phyloP scores from a whole-genome alignment of 2,888 invertebrate genomes.

The Acanthococcus lagerstroemiae region DNA sequence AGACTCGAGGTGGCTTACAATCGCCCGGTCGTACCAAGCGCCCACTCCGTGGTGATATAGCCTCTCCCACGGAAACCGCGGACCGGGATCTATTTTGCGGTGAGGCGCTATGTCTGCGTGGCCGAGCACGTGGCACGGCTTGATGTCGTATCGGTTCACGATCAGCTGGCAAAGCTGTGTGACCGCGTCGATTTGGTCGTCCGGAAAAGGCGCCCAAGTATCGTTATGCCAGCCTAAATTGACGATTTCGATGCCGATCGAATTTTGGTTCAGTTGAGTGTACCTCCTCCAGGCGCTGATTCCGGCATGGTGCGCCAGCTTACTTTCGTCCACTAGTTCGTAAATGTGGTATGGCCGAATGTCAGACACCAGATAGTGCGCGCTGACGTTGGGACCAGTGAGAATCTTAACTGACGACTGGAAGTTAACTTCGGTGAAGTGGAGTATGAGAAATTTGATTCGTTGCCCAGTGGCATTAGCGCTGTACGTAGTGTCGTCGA shows the following conservation, averaged over 20 bases:
- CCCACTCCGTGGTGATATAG: neutral
- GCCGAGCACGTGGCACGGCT: neutral
- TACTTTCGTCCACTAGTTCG: neutral
- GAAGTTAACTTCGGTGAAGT: neutral
- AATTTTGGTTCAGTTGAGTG: neutral
- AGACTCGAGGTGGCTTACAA: neutral
- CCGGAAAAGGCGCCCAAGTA: neutral
- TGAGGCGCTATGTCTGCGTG: neutral
- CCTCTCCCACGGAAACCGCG: neutral
- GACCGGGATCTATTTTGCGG: neutral
- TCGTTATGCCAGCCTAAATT: neutral
- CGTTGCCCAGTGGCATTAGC: too few species aligned
- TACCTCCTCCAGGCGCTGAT: neutral
- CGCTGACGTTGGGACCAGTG: neutral
- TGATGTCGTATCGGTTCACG: neutral
- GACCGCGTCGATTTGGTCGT: neutral
- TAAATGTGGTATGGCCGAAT: too few species aligned
- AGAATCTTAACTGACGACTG: neutral
- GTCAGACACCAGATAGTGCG: neutral
- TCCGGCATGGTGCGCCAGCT: neutral
- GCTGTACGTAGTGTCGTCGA: too few species aligned
- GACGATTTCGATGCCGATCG: slow-evolving; percentile 3
- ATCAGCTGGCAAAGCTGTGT: neutral
- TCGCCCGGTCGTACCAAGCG: neutral
- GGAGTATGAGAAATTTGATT: neutral